These are phyloP conservation scores for Sebastolobus alascanus DNA, from an alignment of 2,797 vertebrate species.

Conservation along the genomic window DNA sequence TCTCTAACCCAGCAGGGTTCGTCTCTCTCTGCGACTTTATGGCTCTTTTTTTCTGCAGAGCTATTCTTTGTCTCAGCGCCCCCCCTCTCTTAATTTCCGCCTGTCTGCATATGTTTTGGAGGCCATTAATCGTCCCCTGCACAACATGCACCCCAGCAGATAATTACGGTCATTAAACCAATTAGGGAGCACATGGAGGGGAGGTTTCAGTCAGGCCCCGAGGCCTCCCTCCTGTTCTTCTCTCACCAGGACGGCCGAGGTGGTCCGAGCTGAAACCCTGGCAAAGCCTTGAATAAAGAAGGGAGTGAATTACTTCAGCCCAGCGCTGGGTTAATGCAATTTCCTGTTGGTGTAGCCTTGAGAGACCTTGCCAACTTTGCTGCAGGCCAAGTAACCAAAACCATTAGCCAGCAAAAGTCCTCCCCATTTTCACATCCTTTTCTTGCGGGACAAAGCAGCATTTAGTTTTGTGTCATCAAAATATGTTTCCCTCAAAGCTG, in stretches of 20 bases:
- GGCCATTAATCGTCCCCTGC: constrained; percentile 86
- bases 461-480: constrained; percentile 72
- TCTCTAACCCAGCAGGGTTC: constrained; percentile 63
- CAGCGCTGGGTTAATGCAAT: constrained; percentile 83
- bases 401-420: constrained; percentile 58
- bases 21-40: constrained; percentile 69
- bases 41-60: constrained; percentile 49
- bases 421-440: constrained; percentile 54
- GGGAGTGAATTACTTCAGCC: constrained; percentile 79
- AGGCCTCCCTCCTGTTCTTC: constrained; percentile 79
- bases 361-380: constrained; percentile 74
- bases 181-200: constrained; percentile 86
- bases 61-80: constrained; percentile 64
- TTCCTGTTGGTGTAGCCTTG: constrained; percentile 85
- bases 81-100: constrained; percentile 71
- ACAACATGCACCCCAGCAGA: constrained; percentile 87
- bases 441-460: constrained; percentile 37
- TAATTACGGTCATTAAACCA: constrained; percentile 90
- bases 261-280: constrained; percentile 76
- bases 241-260: constrained; percentile 77
- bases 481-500: constrained; percentile 54
- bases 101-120: constrained; percentile 86
- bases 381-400: constrained; percentile 67
- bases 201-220: constrained; percentile 78
- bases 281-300: constrained; percentile 75